These are phyloP conservation scores for Macquaria australasica DNA, from an alignment of 2,113 vertebrate genomes.

Conservation along the genomic window DNA sequence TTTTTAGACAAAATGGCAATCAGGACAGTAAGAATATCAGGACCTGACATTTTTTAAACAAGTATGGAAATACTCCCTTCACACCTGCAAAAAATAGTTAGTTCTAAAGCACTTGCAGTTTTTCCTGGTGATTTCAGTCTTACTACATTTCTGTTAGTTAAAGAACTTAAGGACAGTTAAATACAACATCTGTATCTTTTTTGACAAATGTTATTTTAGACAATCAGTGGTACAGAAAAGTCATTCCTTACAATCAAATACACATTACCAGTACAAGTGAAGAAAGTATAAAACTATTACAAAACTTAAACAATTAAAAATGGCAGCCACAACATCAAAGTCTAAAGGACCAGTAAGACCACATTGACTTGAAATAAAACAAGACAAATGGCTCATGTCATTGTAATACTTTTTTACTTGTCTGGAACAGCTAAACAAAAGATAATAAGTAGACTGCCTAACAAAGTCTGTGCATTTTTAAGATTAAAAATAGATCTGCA, in stretches of 20 bases:
- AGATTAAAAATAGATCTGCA: constrained; percentile 76
- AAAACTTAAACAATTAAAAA: constrained; percentile 59
- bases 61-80: constrained; percentile 32
- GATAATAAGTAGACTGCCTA: constrained; percentile 34
- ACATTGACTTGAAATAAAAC: constrained; percentile 47
- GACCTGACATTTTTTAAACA: constrained; percentile 26
- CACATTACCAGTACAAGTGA: constrained; percentile 51
- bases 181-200: constrained; percentile 32
- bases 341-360: constrained; percentile 26
- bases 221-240: constrained; percentile 54
- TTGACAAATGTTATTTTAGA: constrained; percentile 47
- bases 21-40: constrained; percentile 31
- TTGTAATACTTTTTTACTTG: constrained; percentile 35
- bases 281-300: constrained; percentile 52
- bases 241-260: constrained; percentile 58
- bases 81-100: constrained; percentile 13
- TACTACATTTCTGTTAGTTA: constrained; percentile 5
- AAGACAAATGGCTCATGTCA: constrained; percentile 66
- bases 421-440: constrained; percentile 43
- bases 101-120: constrained; percentile 21
- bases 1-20: constrained; percentile 50
- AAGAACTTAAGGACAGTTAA: constrained; percentile 35
- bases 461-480: constrained; percentile 65
- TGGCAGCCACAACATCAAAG: constrained; percentile 50
- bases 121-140: constrained; percentile 28